Evolutionary conservation across 1,140 invertebrate genomes (phyloP).

Genomic region (Lepidurus arcticus): DNA sequence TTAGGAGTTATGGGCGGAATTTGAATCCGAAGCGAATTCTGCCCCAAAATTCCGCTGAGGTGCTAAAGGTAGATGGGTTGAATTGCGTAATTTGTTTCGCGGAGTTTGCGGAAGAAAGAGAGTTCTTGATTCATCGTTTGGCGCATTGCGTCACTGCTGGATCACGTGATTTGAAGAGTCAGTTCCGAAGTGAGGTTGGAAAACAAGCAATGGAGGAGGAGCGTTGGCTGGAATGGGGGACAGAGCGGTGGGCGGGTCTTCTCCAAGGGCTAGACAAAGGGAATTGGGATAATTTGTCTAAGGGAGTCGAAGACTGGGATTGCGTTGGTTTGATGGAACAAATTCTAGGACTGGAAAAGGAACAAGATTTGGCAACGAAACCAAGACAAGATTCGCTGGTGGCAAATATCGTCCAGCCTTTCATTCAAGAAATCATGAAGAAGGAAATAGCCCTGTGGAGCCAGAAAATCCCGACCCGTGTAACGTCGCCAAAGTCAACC

Average conservation of each 20-base stretch:
- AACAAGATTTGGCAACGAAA: not conserved
- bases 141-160: not conserved
- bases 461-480: not conserved
- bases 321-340: not conserved
- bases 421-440: conserved; percentile 11
- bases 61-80: not conserved
- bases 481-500: not conserved
- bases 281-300: not conserved
- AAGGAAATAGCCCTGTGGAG: not conserved
- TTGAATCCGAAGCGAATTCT: not conserved
- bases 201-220: not conserved
- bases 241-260: not conserved
- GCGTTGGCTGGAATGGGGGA: not conserved
- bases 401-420: conserved; percentile 1
- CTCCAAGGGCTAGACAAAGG: not conserved
- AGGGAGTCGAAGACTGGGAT: not conserved
- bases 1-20: not conserved
- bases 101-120: not conserved
- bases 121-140: not conserved
- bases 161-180: not conserved
- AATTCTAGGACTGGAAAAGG: not conserved
- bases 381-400: not conserved
- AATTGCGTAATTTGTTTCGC: not conserved
- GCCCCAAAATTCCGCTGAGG: not conserved
- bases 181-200: not conserved